phyloP scores from a whole-genome alignment of 2,113 vertebrate species.

The Pseudopipra pipra region DNA sequence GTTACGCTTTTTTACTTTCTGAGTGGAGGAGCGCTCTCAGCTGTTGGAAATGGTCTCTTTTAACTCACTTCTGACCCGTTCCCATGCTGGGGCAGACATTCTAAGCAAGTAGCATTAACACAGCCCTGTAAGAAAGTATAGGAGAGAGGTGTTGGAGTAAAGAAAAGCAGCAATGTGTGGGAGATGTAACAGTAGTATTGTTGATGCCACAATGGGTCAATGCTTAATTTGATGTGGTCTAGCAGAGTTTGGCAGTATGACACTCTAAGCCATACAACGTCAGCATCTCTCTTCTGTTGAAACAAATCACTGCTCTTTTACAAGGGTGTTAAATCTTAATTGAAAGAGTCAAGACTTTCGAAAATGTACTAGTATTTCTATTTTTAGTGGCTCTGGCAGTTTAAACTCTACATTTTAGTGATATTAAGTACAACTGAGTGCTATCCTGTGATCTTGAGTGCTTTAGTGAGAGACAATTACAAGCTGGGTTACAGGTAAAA shows the following conservation, averaged over 20 bases:
- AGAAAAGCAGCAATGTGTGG: neutral
- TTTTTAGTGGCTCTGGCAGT: neutral
- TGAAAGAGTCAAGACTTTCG: neutral
- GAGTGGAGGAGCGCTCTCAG: neutral
- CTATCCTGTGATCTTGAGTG: neutral
- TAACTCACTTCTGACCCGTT: neutral
- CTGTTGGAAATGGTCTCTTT: neutral
- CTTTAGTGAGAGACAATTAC: neutral
- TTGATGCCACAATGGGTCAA: neutral
- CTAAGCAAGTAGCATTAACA: neutral
- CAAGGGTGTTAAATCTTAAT: neutral
- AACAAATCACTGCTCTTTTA: neutral
- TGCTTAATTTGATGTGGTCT: neutral
- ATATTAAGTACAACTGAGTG: neutral
- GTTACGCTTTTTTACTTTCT: neutral
- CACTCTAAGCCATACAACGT: neutral
- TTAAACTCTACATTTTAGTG: neutral
- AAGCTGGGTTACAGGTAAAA: neutral
- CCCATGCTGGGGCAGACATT: neutral
- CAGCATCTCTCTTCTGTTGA: neutral
- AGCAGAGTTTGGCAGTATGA: neutral
- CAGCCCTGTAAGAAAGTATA: neutral
- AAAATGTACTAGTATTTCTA: neutral
- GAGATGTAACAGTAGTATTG: neutral
- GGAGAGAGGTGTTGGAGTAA: neutral